Base-by-base conservation (phyloP, 2,113 vertebrate genomes). In the Pseudorhombus dupliciocellatus region DNA sequence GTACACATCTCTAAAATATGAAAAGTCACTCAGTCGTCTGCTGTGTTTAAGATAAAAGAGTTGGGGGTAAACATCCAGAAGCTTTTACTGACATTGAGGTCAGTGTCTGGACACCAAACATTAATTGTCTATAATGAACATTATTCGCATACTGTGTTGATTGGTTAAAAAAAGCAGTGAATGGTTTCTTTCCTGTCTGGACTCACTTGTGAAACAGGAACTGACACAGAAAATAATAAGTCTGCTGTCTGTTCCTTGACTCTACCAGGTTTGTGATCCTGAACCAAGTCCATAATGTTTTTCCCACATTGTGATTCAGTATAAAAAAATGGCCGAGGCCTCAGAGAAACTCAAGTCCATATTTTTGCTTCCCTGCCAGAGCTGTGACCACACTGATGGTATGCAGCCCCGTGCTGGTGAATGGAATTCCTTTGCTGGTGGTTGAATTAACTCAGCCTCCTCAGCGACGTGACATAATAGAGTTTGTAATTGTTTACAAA, bases 371-470 rank as follows among this genome's bases (percentile, higher is more conserved):
- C 42, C 25, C 24, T 40, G 14, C 69, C 82, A 85, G 26, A 80
- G 28, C 56, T 71, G 77, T 65, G 31, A 72, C 56, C 60, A 52
- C 14, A n/a, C 51, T 50, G 26, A 8, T 62, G 70, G 69, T 34
- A 55, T 77, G 75, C 46, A 79, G 77, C 37, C 44, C 65, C 18
- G 4, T 57, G n/a, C 5, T 55, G 55, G 7, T 87, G 83, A 88
- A 55, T 86, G 69, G 56, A 88, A 87, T 88, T 83, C 37, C 59
- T 84, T 57, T 70, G 21, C 50, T 54, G 44, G 18, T 58, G 66
- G 18, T 56, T 71, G 42, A 16, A 25, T 40, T 40, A 21, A 55
- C 44, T 68, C 57, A 18, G 14, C 46, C 65, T 16, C 1, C 66
- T 68, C 63, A 69, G 21, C 20, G 69, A 10, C 2, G 71, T 78